Base-by-base conservation (phyloP, 2,113 vertebrate genomes). In the Megalops atlanticus region DNA sequence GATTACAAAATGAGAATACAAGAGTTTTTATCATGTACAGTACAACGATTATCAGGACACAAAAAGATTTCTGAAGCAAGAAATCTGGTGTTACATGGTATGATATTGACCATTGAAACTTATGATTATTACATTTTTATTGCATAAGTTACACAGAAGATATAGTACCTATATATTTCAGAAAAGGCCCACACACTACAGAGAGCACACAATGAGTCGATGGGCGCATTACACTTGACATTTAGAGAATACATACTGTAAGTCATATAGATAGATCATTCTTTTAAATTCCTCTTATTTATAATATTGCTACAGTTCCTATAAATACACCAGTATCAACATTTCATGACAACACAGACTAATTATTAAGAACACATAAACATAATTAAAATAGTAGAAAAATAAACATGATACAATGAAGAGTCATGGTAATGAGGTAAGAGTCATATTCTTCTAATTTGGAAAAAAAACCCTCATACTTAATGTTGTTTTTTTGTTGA, bases 401-500 rank as follows among this genome's bases (percentile, higher is more conserved):
- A 64, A 64, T 15, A 58, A 58, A 18, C 11, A 27, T 64, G 8
- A 6, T 52, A 18, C 16, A 52, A 52, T 52, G 16, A 11, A 79
- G 35, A 79, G 10, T 35, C 1, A 0, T 27, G 64, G 35, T 47
- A 35, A 70, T 79, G 78, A 79, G 68, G 11, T 43, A 79, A 33
- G 27, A 31, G n/a, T 64, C n/a, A 64, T 64, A 64, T 64, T 43
- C 39, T n/a, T 64, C 33, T 54, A 14, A 72, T 33, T 27, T 33
- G 52, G n/a, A 24, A 24, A 80, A 79, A 15, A 43, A 64, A 38
- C 36, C 64, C 6, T 1, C 27, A 70, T 15, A 70, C 81, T 80
- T 2, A 79, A 12, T 54, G 45, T 74, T 54, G 45, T 74, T 36
- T 74, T 84, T 77, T 74, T 45, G 82, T 24, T 24, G 38, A 74